A percentile compares a stretch with the other conserved stretches of the same genome.
These are phyloP conservation scores for Hirudo medicinalis DNA, from an alignment of 1,140 invertebrate genomes.

Conservation along the genomic window DNA sequence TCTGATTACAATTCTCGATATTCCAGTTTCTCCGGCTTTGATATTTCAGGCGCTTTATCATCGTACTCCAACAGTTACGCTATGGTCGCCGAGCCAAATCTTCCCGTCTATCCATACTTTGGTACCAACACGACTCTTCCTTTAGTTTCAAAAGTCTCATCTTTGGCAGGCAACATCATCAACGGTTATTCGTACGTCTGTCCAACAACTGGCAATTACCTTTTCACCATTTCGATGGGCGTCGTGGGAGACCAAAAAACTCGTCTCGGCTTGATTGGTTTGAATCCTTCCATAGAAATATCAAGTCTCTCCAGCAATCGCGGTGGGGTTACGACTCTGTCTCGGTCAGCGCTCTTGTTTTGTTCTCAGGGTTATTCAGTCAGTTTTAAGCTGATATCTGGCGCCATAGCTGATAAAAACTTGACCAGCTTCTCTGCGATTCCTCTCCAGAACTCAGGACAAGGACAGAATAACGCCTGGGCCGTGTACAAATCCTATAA, in stretches of 20 bases:
- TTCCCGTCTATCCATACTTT: not conserved
- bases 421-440: not conserved
- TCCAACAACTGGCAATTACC: not conserved
- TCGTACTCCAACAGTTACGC: not conserved
- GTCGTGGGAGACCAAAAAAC: not conserved
- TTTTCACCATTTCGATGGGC: not conserved
- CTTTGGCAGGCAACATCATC: not conserved
- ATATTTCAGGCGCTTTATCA: not conserved
- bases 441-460: not conserved
- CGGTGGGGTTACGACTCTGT: not conserved
- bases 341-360: not conserved
- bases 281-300: not conserved
- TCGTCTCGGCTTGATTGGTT: not conserved
- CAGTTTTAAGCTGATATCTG: conserved; percentile 1
- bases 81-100: not conserved
- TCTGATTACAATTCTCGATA: not conserved
- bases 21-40: not conserved
- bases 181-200: conserved; percentile 2
- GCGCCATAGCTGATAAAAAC: not conserved
- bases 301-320: not conserved
- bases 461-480: not conserved
- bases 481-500: conserved; percentile 5
- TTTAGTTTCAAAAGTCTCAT: not conserved
- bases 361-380: conserved; percentile 1
- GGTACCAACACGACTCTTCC: not conserved